Conservation (phyloP, 2,888 invertebrate species). For the Acholoe squamosa region DNA sequence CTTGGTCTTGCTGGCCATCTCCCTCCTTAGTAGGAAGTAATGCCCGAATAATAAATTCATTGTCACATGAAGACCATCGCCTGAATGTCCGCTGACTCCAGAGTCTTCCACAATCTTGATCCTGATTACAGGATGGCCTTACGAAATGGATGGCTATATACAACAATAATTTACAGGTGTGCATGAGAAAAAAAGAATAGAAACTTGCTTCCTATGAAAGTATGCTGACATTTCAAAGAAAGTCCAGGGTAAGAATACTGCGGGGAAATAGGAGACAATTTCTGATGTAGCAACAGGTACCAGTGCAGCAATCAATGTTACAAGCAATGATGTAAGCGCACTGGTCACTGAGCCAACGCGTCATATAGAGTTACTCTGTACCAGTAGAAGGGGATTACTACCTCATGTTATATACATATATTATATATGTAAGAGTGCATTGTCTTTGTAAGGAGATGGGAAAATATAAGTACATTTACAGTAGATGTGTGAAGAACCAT, state of each 20-base stretch:
- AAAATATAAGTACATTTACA: conserved; percentile 26
- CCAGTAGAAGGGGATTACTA: too few species aligned
- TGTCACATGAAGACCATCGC: too few species aligned
- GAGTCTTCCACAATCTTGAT: too few species aligned
- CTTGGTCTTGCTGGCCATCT: too few species aligned
- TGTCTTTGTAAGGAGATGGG: neutral
- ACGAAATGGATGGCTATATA: neutral
- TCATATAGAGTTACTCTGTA: neutral
- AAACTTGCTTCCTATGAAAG: neutral
- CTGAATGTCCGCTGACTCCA: too few species aligned
- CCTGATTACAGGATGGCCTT: too few species aligned
- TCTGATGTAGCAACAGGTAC: neutral
- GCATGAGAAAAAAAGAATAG: neutral
- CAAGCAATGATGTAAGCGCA: neutral
- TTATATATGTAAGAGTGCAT: neutral
- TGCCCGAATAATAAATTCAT: too few species aligned
- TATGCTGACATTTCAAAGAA: neutral
- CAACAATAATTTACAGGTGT: conserved; percentile 43
- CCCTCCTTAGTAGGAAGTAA: neutral
- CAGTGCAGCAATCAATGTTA: neutral
- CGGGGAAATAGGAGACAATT: neutral
- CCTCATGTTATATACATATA: too few species aligned
- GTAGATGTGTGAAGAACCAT: neutral
- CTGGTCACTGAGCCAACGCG: neutral
- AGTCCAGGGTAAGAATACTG: neutral